Percentiles rank a stretch among this genome's conserved stretches.
phyloP scores from a whole-genome alignment of 2,888 invertebrate species.

The Sylvicola cinctus region DNA sequence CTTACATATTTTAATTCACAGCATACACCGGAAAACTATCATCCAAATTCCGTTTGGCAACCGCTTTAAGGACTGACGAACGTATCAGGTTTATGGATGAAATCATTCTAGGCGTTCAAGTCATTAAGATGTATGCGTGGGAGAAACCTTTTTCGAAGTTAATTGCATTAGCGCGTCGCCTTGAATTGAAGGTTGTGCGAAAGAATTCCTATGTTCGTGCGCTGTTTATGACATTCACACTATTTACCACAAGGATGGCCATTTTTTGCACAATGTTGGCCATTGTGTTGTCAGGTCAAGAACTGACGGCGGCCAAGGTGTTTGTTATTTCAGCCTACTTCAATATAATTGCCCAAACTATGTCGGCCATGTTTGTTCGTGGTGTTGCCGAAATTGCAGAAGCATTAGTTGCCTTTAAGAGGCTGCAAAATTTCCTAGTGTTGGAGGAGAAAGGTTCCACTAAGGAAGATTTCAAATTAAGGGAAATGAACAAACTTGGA shows the following conservation, averaged over 20 bases:
- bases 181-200: constrained; percentile 34
- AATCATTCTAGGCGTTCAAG: constrained; percentile 43
- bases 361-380: constrained; percentile 35
- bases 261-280: constrained; percentile 53
- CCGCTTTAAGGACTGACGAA: constrained; percentile 44
- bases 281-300: constrained; percentile 40
- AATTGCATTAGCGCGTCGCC: constrained; percentile 44
- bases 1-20: constrained; percentile 8
- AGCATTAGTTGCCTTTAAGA: constrained; percentile 49
- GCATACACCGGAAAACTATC: constrained; percentile 16
- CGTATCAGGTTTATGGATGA: constrained; percentile 60
- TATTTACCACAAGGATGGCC: constrained; percentile 64
- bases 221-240: constrained; percentile 49
- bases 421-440: constrained; percentile 31
- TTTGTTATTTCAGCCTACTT: constrained; percentile 35
- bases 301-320: constrained; percentile 30
- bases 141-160: constrained; percentile 65
- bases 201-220: constrained; percentile 42
- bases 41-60: constrained; percentile 24
- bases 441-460: constrained; percentile 17
- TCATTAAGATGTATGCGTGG: constrained; percentile 89
- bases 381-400: constrained; percentile 66
- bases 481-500: constrained; percentile 5
- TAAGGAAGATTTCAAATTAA: constrained; percentile 3
- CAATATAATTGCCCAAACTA: constrained; percentile 30